A percentile compares a stretch with the other conserved stretches of the same genome.
Conservation (phyloP, 1,140 invertebrate species). For the Tetramorium alpestre region DNA sequence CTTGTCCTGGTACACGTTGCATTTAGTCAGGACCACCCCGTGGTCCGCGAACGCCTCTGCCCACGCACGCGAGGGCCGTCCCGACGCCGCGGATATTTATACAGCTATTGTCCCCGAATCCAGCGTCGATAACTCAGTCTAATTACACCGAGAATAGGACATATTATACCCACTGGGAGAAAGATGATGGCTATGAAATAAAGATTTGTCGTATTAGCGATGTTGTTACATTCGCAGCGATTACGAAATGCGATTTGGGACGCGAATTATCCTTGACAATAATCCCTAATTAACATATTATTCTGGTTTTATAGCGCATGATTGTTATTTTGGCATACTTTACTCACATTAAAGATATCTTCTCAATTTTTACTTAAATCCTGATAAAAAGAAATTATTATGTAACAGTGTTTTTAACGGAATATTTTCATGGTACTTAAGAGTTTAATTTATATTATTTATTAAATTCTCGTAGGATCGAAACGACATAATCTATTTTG, state of each 20-base stretch:
- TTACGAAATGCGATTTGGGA: background rate
- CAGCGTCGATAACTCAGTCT: conserved; percentile 81
- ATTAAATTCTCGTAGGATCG: background rate
- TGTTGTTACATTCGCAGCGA: background rate
- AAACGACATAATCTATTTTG: background rate
- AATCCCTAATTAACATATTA: background rate
- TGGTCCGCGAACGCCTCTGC: conserved; percentile 74
- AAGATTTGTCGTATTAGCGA: conserved; percentile 32
- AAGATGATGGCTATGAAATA: background rate
- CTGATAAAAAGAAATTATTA: background rate
- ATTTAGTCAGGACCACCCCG: conserved; percentile 76
- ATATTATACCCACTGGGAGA: conserved; percentile 20
- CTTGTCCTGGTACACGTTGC: conserved; percentile 78
- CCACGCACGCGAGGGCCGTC: conserved; percentile 71
- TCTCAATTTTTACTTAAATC: background rate
- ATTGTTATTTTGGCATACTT: background rate
- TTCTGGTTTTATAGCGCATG: background rate
- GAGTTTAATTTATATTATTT: background rate
- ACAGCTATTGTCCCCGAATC: conserved; percentile 82
- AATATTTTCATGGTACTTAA: too few species aligned
- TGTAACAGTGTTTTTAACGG: background rate
- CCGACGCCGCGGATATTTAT: conserved; percentile 79
- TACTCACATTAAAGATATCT: background rate
- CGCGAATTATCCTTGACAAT: background rate
- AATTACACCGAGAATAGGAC: conserved; percentile 73